phyloP scores from a whole-genome alignment of 2,888 invertebrate genomes.

The Chaitophorus viminalis region DNA sequence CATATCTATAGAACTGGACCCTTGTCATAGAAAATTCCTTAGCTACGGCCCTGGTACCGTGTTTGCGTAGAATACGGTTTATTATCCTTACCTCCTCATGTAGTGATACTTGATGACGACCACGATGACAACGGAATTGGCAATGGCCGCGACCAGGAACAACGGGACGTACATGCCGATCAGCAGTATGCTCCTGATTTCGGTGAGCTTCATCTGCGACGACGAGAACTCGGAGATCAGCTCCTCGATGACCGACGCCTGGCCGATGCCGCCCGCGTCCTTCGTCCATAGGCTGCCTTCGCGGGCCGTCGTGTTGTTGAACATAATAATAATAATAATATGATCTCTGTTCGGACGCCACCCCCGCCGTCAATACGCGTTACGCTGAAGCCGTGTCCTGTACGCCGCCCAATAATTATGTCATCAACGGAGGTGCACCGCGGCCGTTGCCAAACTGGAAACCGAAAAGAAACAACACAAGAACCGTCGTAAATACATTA shows the following conservation, averaged over 20 bases:
- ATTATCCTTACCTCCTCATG: constrained; percentile 74
- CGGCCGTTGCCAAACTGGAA: not conserved
- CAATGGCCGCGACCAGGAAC: constrained; percentile 73
- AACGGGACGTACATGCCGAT: constrained; percentile 75
- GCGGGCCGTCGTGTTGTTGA: not conserved
- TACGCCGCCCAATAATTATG: not conserved
- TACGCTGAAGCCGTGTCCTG: no score
- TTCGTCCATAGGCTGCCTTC: constrained; percentile 7
- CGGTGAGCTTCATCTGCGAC: constrained; percentile 60
- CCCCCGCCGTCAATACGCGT: not conserved
- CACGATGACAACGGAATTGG: constrained; percentile 75
- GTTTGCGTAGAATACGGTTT: no score
- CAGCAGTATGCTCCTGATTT: constrained; percentile 67
- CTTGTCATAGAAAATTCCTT: no score
- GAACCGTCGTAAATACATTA: not conserved
- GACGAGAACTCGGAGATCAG: constrained; percentile 62
- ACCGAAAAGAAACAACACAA: not conserved
- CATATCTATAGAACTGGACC: no score
- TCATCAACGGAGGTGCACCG: not conserved
- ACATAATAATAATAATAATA: no score
- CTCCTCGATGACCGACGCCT: constrained; percentile 58
- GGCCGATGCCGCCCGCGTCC: not conserved
- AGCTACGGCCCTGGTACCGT: no score
- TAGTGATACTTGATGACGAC: constrained; percentile 77
- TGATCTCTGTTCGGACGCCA: no score